Conservation (phyloP, 2,888 invertebrate genomes). For the Andrena haemorrhoa region DNA sequence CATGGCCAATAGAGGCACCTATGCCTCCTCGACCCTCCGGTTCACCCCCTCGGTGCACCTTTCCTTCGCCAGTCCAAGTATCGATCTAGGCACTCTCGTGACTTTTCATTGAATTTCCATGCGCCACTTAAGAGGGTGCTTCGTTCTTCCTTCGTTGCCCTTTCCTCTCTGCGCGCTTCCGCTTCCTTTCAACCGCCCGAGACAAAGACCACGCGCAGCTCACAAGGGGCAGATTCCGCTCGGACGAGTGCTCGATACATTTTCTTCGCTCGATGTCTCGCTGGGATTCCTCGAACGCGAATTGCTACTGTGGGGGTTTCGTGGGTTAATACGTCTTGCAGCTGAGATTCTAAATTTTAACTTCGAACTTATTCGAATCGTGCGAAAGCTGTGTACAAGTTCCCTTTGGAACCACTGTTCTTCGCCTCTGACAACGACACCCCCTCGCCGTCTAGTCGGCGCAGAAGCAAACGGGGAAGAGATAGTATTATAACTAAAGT, state of each 20-base stretch:
- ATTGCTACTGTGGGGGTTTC: neutral
- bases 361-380: neutral
- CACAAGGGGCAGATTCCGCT: neutral
- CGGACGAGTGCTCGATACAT: constrained; percentile 19
- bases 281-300: neutral
- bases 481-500: constrained; percentile 20
- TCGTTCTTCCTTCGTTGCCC: constrained; percentile 51
- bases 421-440: neutral
- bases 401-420: neutral
- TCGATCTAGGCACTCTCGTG: constrained; percentile 75
- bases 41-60: constrained; percentile 36
- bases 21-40: constrained; percentile 62
- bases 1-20: constrained; percentile 82
- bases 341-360: neutral
- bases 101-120: constrained; percentile 80
- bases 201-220: constrained; percentile 25
- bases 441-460: neutral
- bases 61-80: constrained; percentile 65
- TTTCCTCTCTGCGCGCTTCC: constrained; percentile 49
- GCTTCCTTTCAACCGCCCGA: constrained; percentile 20
- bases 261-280: neutral
- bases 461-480: constrained; percentile 4
- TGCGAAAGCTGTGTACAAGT: neutral
- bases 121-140: constrained; percentile 72
- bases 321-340: neutral